Evolutionary conservation across 2,888 invertebrate genomes (phyloP).

Genomic region (Tenthredo mesomela): DNA sequence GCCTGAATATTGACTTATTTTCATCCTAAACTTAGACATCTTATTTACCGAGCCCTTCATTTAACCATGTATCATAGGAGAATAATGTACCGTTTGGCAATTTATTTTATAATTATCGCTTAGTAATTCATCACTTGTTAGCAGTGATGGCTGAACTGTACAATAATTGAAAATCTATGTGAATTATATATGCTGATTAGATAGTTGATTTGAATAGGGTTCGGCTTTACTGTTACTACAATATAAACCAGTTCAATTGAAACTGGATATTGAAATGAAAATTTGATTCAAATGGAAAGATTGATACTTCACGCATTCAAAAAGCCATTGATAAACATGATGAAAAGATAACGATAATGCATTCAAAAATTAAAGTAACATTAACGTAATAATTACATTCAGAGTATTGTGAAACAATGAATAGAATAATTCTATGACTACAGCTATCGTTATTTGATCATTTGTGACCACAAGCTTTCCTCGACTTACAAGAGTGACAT

Average conservation of each 20-base stretch:
- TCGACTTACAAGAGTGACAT: neutral
- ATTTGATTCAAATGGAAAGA: neutral
- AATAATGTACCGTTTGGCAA: conserved; percentile 41
- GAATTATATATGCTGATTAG: neutral
- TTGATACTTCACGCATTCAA: neutral
- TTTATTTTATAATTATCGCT: conserved; percentile 18
- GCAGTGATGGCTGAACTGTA: conserved; percentile 28
- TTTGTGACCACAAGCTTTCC: neutral
- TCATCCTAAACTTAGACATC: conserved; percentile 9
- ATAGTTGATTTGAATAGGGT: neutral
- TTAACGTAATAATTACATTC: conserved; percentile 13
- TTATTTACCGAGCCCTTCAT: conserved; percentile 28
- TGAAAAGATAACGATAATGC: conserved; percentile 49
- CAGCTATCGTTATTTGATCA: conserved; percentile 29
- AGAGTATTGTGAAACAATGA: conserved; percentile 16
- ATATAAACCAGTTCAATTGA: neutral
- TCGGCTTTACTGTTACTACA: neutral
- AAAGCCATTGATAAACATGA: conserved; percentile 4
- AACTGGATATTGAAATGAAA: neutral
- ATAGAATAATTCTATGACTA: conserved; percentile 32
- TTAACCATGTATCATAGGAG: conserved; percentile 42
- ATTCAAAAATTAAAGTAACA: conserved; percentile 25
- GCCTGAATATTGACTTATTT: conserved; percentile 1
- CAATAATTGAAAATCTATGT: neutral
- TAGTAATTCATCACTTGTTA: conserved; percentile 13